Conservation (phyloP, 1,140 invertebrate genomes). For the Magallana ariakensis region DNA sequence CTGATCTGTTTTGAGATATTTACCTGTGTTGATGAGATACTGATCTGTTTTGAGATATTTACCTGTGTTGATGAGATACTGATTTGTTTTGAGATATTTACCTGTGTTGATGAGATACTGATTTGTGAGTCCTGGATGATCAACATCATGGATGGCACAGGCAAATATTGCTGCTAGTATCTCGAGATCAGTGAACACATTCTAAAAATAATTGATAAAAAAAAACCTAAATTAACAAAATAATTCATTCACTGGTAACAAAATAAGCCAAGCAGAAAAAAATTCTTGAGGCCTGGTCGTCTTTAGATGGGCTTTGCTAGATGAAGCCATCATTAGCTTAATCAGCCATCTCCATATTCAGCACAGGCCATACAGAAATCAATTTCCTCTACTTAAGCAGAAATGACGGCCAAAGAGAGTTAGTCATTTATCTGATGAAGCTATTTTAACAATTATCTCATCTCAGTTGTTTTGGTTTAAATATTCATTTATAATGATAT, state of each 20-base stretch:
- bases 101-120: slow-evolving; percentile 82
- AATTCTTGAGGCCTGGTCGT: not conserved
- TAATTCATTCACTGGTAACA: not conserved
- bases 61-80: slow-evolving; percentile 82
- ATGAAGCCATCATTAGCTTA: not conserved
- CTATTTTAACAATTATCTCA: too few species aligned
- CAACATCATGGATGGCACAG: slow-evolving; percentile 82
- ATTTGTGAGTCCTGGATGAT: slow-evolving; percentile 83
- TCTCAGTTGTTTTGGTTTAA: too few species aligned
- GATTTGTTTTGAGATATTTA: slow-evolving; percentile 80
- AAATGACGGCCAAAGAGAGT: too few species aligned
- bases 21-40: slow-evolving; percentile 21
- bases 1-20: not conserved
- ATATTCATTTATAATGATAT: too few species aligned
- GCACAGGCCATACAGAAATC: not conserved
- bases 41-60: slow-evolving; percentile 77
- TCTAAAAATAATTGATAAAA: slow-evolving; percentile 81
- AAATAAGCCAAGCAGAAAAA: not conserved
- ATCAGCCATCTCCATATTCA: not conserved
- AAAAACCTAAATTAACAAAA: not conserved
- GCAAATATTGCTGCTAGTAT: slow-evolving; percentile 82
- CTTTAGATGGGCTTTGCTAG: not conserved
- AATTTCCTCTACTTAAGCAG: not conserved
- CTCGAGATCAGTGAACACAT: slow-evolving; percentile 85
- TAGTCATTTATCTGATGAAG: too few species aligned